Evolutionary conservation across 2,797 vertebrate genomes (phyloP).

Genomic region (Atherinosoma microstoma): DNA sequence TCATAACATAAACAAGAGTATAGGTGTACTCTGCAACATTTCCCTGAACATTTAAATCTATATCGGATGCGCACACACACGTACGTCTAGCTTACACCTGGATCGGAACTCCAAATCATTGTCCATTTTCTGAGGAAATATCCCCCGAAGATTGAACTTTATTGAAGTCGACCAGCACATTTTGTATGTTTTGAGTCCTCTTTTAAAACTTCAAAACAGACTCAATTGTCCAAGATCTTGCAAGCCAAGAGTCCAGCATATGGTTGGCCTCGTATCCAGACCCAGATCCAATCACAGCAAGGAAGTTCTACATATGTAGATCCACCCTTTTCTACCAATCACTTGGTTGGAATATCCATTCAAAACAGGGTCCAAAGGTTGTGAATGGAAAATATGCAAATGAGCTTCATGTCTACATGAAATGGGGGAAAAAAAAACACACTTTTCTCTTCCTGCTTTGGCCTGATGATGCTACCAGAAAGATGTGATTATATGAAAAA

Average conservation of each 20-base stretch:
- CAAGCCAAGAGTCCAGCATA: constrained; percentile 24
- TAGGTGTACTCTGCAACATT: not conserved
- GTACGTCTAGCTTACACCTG: constrained; percentile 40
- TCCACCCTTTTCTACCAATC: constrained; percentile 6
- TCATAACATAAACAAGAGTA: not conserved
- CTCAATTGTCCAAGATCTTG: constrained; percentile 18
- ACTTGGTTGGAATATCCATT: constrained; percentile 14
- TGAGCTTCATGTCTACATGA: constrained; percentile 35
- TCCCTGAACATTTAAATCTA: constrained; percentile 23
- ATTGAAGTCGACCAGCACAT: not conserved
- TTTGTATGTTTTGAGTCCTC: not conserved
- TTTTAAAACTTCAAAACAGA: constrained; percentile 1
- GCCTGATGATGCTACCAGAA: not conserved
- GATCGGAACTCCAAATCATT: not conserved
- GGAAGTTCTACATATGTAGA: constrained; percentile 62
- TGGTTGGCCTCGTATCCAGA: not conserved
- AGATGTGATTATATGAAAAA: not conserved
- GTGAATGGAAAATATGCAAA: constrained; percentile 43
- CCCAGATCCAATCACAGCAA: constrained; percentile 24
- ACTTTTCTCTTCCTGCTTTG: constrained; percentile 7
- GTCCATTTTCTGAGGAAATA: not conserved
- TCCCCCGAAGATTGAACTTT: not conserved
- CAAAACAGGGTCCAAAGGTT: not conserved
- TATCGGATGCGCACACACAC: constrained; percentile 15
- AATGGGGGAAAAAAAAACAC: not conserved